These are phyloP conservation scores for pig (Sus scrofa) DNA, from an alignment of 2,113 vertebrate species.

Conservation along the genomic window DNA sequence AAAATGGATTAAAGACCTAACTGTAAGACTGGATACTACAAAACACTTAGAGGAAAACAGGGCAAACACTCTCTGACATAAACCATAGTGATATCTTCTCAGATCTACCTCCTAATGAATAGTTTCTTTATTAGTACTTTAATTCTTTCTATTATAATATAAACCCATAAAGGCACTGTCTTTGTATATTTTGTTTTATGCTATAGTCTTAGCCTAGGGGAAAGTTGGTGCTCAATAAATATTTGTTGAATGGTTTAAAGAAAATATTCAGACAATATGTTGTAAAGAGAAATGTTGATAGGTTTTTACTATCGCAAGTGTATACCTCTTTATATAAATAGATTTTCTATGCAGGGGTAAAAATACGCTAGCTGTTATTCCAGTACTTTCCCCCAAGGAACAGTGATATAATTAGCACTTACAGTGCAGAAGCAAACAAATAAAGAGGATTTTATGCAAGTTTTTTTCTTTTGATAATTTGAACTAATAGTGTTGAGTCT, in stretches of 20 bases:
- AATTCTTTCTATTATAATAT: background rate
- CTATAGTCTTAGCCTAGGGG: background rate
- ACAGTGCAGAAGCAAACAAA: background rate
- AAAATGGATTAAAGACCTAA: no score
- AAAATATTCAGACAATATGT: background rate
- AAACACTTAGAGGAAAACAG: no score
- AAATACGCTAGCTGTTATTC: background rate
- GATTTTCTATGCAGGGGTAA: background rate
- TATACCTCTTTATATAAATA: background rate
- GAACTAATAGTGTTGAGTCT: background rate
- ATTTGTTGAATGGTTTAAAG: background rate
- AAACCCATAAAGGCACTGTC: background rate
- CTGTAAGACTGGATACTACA: no score
- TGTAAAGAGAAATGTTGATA: background rate
- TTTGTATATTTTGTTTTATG: background rate
- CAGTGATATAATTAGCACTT: background rate
- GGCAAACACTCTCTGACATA: no score
- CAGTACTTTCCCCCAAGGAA: background rate
- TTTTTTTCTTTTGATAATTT: background rate
- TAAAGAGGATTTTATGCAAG: background rate
- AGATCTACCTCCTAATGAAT: background rate
- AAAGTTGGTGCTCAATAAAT: background rate
- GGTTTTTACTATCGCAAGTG: background rate
- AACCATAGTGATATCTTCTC: no score
- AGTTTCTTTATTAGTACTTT: background rate